Base-by-base conservation (phyloP, 2,797 vertebrate genomes). In the Eupleurogrammus muticus region DNA sequence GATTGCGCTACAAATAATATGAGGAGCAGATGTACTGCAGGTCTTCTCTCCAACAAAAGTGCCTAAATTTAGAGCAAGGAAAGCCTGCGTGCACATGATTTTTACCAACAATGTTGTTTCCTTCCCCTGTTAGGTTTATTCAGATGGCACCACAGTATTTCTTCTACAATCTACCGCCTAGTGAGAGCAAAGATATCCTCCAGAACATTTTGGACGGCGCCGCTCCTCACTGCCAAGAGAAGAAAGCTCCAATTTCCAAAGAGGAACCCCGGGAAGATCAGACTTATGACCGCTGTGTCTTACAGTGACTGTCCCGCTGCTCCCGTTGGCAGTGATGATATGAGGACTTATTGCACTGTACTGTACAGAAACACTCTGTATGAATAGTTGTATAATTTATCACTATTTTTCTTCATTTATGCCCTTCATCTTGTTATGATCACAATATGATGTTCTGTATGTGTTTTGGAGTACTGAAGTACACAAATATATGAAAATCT, bases 101-200 rank as follows among this genome's bases (percentile, higher is more conserved):
- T 44, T 44, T 44, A 44, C 5, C 40, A 44, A 44, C 38, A 16
- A 17, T 16, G 9, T 44, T 44, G 16, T 44, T 32, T 6, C 50
- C 55, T 14, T 67, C 9, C n/a, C n/a, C 17, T 20, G 0, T 32
- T 21, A 98, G 97, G 76, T 96, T 97, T n/a, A 49, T 94, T 84
- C 92, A 95, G 77, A 92, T 97, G 90, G 94, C 85, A 0, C 95
- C 96, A 3, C 96, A 95, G 60, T 97, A 97, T 79, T 98, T 95
- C 60, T 97, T 98, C 91, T 97, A 93, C 84, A 99, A 99, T 52
- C 93, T 98, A 46, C 96, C 97, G 3, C 84, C 92, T 0, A 97
- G 96, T 80, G 96, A 99, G 83, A 96, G 94, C 70, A 98, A 98
- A 84, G 96, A 96, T 50, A 91, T 98, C 46, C 94, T 98, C 20